These are phyloP conservation scores for Limosa lapponica DNA, from an alignment of 2,797 vertebrate genomes.

Conservation along the genomic window DNA sequence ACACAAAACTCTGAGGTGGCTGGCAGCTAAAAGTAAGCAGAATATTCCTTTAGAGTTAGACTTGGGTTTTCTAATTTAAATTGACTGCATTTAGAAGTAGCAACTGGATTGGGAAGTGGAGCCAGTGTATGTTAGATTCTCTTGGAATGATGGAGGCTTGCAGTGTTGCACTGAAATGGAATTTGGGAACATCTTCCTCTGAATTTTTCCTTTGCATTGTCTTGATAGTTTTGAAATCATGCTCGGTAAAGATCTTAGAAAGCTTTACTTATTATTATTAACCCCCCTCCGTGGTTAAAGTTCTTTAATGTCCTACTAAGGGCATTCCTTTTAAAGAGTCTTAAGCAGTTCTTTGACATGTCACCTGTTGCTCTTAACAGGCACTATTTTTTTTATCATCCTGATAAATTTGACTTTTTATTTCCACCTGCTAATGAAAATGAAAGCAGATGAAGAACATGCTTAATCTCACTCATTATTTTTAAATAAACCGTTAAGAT, in stretches of 20 bases:
- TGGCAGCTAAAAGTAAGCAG: background rate
- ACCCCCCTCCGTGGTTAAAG: accelerated
- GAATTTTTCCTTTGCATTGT: background rate
- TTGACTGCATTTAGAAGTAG: background rate
- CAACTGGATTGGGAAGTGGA: background rate
- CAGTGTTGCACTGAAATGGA: background rate
- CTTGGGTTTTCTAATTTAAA: background rate
- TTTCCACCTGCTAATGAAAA: background rate
- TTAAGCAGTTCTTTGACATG: background rate
- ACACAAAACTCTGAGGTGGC: background rate
- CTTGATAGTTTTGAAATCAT: background rate
- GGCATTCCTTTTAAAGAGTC: background rate
- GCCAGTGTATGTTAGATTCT: background rate
- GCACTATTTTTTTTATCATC: background rate
- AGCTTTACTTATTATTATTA: background rate
- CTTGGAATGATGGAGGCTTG: background rate
- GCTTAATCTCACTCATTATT: background rate
- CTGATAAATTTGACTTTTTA: background rate
- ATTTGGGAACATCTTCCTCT: background rate
- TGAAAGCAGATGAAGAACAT: background rate
- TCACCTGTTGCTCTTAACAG: background rate
- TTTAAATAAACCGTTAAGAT: background rate
- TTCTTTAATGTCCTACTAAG: background rate
- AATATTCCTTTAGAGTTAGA: background rate
- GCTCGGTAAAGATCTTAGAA: background rate